These are phyloP conservation scores for Regulus satrapa DNA, from an alignment of 2,113 vertebrate species.

Conservation along the genomic window DNA sequence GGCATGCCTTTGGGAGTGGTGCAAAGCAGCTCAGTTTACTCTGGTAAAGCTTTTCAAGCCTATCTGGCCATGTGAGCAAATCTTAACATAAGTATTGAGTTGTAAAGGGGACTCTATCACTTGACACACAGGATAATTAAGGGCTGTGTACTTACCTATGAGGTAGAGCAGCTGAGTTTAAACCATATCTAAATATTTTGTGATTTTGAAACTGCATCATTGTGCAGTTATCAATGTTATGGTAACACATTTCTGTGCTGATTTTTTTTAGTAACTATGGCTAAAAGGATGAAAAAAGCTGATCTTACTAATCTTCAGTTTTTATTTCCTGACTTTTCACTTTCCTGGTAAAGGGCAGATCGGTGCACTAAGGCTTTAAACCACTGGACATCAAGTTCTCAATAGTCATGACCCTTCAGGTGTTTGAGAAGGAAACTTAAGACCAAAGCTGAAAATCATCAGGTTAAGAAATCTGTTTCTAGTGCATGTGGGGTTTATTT, in stretches of 20 bases:
- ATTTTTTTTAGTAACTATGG: neutral
- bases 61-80: neutral
- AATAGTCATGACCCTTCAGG: neutral
- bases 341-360: neutral
- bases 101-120: neutral
- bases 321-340: neutral
- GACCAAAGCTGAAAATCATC: neutral
- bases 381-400: neutral
- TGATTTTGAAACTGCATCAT: neutral
- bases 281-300: neutral
- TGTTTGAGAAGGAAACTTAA: neutral
- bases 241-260: neutral
- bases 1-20: neutral
- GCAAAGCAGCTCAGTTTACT: neutral
- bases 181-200: neutral
- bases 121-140: neutral
- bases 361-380: neutral
- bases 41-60: neutral
- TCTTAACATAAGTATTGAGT: neutral
- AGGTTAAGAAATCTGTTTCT: neutral
- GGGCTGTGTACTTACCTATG: accelerated
- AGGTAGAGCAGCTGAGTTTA: neutral
- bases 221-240: neutral
- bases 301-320: neutral
- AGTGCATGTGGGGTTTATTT: neutral